phyloP scores from a whole-genome alignment of 1,140 invertebrate species.

The Spodoptera frugiperda region DNA sequence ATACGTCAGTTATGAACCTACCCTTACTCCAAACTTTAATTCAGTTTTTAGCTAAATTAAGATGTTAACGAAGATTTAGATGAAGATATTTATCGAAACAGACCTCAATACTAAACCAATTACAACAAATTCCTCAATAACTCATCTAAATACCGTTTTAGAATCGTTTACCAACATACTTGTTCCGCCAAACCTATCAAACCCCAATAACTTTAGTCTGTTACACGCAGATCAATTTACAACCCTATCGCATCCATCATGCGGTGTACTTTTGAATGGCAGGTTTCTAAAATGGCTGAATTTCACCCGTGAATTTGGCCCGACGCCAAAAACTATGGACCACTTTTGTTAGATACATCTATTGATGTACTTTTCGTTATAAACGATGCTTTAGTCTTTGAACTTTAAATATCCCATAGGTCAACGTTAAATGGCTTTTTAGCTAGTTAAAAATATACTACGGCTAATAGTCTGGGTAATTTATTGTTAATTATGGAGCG shows the following conservation, averaged over 20 bases:
- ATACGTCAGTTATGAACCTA: too few species aligned
- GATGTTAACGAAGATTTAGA: too few species aligned
- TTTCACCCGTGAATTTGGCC: constrained; percentile 18
- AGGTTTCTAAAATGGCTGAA: constrained; percentile 18
- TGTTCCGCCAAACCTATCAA: constrained; percentile 32
- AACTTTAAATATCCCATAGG: not conserved
- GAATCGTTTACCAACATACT: constrained; percentile 26
- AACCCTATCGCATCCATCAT: constrained; percentile 22
- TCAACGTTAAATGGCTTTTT: not conserved
- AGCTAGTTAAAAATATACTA: constrained; percentile 29
- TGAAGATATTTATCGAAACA: too few species aligned
- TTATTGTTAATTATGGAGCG: constrained; percentile 29
- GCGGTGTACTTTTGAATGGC: constrained; percentile 34
- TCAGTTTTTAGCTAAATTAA: too few species aligned
- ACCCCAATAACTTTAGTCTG: constrained; percentile 34
- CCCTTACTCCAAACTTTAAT: too few species aligned
- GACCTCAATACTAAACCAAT: not conserved
- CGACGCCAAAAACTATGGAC: constrained; percentile 9
- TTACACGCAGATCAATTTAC: constrained; percentile 27
- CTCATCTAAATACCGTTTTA: constrained; percentile 24
- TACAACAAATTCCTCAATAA: not conserved
- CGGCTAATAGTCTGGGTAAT: constrained; percentile 22
- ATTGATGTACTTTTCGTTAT: constrained; percentile 22
- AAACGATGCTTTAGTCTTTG: constrained; percentile 15
- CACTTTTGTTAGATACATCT: constrained; percentile 29